Conservation (phyloP, 2,888 invertebrate genomes). For the Philereme vetulata region DNA sequence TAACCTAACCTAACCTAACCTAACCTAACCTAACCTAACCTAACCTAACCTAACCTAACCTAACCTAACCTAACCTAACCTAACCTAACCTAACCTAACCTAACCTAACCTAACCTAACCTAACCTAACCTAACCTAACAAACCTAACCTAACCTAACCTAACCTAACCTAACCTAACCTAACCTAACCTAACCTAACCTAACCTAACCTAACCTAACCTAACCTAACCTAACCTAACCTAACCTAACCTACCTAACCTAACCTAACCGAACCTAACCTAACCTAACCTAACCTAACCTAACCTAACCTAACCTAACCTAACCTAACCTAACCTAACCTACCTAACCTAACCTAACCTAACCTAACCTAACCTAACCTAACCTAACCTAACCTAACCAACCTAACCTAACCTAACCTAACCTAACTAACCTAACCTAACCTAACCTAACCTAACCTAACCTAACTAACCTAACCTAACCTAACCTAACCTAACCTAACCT, state of each 20-base stretch:
- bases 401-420: no score
- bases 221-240: constrained; percentile 34
- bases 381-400: no score
- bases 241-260: no score
- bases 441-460: constrained; percentile 30
- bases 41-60: constrained; percentile 33
- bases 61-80: constrained; percentile 32
- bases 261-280: no score
- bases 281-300: constrained; percentile 32
- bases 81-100: constrained; percentile 31
- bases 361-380: constrained; percentile 31
- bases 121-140: constrained; percentile 29
- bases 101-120: constrained; percentile 33
- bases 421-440: constrained; percentile 30
- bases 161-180: constrained; percentile 31
- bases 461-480: constrained; percentile 27
- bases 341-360: constrained; percentile 27
- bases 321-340: constrained; percentile 31
- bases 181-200: constrained; percentile 32
- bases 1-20: constrained; percentile 27
- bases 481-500: constrained; percentile 26
- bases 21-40: constrained; percentile 32
- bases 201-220: constrained; percentile 35
- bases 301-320: constrained; percentile 32
- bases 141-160: constrained; percentile 31